Conservation (phyloP, 2,797 vertebrate species). For the Mastacembelus armatus region DNA sequence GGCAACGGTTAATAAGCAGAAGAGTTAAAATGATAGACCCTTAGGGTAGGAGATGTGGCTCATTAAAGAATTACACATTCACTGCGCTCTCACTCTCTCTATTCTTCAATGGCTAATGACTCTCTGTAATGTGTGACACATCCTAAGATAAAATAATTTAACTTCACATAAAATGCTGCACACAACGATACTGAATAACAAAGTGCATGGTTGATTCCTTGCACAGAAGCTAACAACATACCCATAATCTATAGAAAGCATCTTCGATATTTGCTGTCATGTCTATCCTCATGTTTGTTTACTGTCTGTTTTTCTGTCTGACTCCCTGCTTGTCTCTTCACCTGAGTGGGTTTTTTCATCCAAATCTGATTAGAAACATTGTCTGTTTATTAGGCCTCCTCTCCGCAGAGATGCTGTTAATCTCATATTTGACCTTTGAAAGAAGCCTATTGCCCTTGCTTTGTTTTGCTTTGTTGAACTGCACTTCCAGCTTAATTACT, state of each 20-base stretch:
- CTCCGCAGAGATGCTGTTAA: constrained; percentile 24
- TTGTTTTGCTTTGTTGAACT: constrained; percentile 21
- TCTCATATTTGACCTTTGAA: constrained; percentile 51
- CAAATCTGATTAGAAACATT: constrained; percentile 46
- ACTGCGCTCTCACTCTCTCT: constrained; percentile 54
- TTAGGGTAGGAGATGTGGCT: constrained; percentile 51
- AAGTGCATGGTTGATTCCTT: neutral
- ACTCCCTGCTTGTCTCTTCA: constrained; percentile 15
- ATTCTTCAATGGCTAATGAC: constrained; percentile 23
- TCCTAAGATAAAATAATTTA: constrained; percentile 20
- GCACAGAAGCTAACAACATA: constrained; percentile 2
- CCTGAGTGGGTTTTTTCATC: constrained; percentile 35
- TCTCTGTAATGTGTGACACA: constrained; percentile 18
- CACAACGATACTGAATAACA: neutral
- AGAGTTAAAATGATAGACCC: constrained; percentile 54
- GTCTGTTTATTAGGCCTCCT: constrained; percentile 35
- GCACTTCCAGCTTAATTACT: constrained; percentile 23
- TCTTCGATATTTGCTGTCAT: neutral
- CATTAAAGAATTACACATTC: constrained; percentile 73
- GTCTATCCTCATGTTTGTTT: neutral
- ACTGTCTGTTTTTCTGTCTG: constrained; percentile 17
- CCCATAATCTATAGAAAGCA: constrained; percentile 2
- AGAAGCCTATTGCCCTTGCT: constrained; percentile 44
- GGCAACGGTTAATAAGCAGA: constrained; percentile 60
- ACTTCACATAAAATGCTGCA: constrained; percentile 17